Percentiles rank a stretch among this genome's conserved stretches.
phyloP scores from a whole-genome alignment of 1,140 invertebrate genomes.

The Drosophila orosa region DNA sequence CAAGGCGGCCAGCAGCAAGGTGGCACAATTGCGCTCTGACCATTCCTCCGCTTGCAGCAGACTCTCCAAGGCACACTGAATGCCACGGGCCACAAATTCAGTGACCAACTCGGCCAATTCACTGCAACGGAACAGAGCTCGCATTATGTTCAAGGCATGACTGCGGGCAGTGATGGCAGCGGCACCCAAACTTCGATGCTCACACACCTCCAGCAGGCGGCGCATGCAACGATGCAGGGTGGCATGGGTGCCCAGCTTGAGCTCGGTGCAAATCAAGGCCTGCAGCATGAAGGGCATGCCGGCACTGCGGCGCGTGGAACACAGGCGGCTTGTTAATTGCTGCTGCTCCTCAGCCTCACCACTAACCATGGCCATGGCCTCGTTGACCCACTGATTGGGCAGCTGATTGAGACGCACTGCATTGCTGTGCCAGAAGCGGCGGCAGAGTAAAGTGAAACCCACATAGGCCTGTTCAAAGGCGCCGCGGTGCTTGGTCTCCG shows the following conservation, averaged over 20 bases:
- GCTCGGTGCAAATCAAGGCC: conserved; percentile 90
- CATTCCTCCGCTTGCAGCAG: conserved; percentile 91
- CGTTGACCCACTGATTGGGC: conserved; percentile 89
- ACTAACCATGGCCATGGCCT: conserved; percentile 72
- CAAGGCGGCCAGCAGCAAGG: conserved; percentile 93
- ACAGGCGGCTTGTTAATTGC: conserved; percentile 73
- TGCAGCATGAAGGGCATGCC: conserved; percentile 95
- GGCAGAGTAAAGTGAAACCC: conserved; percentile 92
- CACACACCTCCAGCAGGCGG: conserved; percentile 85
- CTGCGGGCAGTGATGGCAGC: conserved; percentile 85
- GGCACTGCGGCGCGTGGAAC: conserved; percentile 94
- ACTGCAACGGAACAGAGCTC: conserved; percentile 91
- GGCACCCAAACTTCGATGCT: neutral
- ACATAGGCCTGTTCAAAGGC: conserved; percentile 98
- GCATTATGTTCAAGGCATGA: conserved; percentile 94
- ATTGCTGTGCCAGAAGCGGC: conserved; percentile 85
- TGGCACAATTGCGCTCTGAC: conserved; percentile 94
- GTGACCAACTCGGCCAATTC: conserved; percentile 90
- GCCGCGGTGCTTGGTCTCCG: conserved; percentile 95
- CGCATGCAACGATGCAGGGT: conserved; percentile 88
- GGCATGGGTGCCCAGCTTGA: conserved; percentile 85
- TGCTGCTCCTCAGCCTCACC: neutral
- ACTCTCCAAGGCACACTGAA: conserved; percentile 90
- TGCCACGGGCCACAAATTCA: conserved; percentile 89
- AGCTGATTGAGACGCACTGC: conserved; percentile 86